These are phyloP conservation scores for Lagenorhynchus albirostris DNA, from an alignment of 2,113 vertebrate genomes.

Conservation along the genomic window DNA sequence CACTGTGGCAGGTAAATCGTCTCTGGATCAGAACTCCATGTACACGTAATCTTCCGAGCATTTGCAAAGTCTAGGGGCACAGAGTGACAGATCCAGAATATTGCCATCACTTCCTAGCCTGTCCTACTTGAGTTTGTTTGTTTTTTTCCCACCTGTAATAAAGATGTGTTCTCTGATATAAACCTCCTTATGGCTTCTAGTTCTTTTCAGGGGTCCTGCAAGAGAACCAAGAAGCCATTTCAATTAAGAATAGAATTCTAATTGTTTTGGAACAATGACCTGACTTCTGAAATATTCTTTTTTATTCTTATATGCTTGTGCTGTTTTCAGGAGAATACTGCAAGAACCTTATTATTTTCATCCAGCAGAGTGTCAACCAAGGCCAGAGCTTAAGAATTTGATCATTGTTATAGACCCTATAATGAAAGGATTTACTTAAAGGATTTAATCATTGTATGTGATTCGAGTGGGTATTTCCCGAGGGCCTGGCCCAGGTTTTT, in stretches of 20 bases:
- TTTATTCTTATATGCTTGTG: not conserved
- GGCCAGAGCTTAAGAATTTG: not conserved
- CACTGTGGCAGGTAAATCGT: not conserved
- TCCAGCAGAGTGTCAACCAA: not conserved
- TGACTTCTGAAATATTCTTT: not conserved
- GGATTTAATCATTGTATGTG: not conserved
- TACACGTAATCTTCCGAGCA: not conserved
- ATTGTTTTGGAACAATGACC: not conserved
- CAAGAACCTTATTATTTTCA: not conserved
- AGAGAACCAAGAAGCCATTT: not conserved
- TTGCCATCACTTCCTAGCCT: not conserved
- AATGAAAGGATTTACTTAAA: not conserved
- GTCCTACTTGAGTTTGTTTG: not conserved
- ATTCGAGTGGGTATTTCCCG: not conserved
- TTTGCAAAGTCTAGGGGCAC: not conserved
- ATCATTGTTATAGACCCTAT: not conserved
- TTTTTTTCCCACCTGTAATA: not conserved
- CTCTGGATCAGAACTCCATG: not conserved
- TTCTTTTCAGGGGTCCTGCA: not conserved
- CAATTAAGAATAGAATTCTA: not conserved
- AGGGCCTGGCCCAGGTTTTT: not conserved
- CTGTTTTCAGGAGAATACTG: not conserved
- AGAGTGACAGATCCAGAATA: not conserved
- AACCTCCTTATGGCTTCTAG: not conserved
- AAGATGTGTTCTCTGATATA: not conserved